These are phyloP conservation scores for Junonia oenone DNA, from an alignment of 2,888 invertebrate genomes.

Conservation along the genomic window DNA sequence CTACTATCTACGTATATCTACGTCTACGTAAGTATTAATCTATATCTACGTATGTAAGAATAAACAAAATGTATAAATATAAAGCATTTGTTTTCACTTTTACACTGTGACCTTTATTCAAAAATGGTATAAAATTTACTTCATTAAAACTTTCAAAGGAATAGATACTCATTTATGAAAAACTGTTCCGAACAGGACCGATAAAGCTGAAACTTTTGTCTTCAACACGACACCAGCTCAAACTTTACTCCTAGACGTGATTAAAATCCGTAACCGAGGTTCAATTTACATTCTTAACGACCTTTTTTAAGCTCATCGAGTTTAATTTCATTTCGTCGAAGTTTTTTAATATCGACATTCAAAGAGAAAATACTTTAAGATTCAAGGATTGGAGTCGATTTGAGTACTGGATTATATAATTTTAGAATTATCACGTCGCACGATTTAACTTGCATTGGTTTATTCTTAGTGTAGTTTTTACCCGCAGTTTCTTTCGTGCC, in stretches of 20 bases:
- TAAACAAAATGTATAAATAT: no score
- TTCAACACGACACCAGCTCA: slow-evolving; percentile 10
- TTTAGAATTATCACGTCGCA: not conserved
- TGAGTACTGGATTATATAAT: not conserved
- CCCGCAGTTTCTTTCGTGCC: no score
- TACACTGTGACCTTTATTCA: no score
- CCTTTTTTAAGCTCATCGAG: slow-evolving; percentile 8
- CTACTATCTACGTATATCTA: no score
- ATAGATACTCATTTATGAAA: not conserved
- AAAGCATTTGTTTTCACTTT: no score
- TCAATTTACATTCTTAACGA: slow-evolving; percentile 25
- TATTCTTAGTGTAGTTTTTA: no score
- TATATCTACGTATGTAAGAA: no score
- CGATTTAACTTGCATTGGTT: no score
- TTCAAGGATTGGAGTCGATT: not conserved
- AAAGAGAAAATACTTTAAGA: not conserved
- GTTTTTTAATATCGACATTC: slow-evolving; percentile 11
- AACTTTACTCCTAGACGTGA: slow-evolving; percentile 16
- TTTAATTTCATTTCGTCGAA: slow-evolving; percentile 17
- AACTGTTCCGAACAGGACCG: slow-evolving; percentile 8
- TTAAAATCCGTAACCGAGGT: slow-evolving; percentile 20
- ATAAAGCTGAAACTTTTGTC: slow-evolving; percentile 12
- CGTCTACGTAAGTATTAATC: no score
- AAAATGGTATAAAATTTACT: not conserved
- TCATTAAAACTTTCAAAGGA: not conserved